Evolutionary conservation across 2,797 vertebrate genomes (phyloP).

Genomic region (Onychomys leucogaster): DNA sequence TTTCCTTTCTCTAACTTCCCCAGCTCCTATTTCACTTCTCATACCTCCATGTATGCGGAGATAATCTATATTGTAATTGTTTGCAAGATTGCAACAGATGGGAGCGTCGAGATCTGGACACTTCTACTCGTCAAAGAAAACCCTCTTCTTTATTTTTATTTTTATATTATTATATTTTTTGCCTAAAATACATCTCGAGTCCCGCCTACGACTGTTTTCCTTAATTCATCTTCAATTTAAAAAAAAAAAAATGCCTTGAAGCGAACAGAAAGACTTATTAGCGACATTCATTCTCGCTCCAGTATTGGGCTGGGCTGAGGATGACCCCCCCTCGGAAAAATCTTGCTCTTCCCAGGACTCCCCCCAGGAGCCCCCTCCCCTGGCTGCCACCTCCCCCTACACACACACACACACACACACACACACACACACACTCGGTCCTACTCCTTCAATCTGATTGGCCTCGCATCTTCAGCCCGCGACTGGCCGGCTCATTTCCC

Average conservation of each 20-base stretch:
- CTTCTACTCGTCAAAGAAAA: conserved; percentile 83
- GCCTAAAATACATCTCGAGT: conserved; percentile 75
- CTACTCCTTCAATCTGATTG: background rate
- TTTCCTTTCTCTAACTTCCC: conserved; percentile 71
- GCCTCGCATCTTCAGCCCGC: conserved; percentile 19
- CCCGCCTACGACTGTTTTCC: conserved; percentile 79
- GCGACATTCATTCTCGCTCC: background rate
- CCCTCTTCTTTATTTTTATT: background rate
- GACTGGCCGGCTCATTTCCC: conserved; percentile 79
- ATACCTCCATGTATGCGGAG: conserved; percentile 30
- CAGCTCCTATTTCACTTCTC: conserved; percentile 40
- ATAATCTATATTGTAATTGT: conserved; percentile 81
- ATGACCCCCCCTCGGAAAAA: background rate
- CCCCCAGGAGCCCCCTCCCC: background rate
- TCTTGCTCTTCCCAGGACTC: background rate
- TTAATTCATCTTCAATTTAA: conserved; percentile 75
- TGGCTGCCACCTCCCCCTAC: background rate
- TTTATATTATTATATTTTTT: conserved; percentile 64
- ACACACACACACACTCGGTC: background rate
- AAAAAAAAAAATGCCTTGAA: conserved; percentile 73
- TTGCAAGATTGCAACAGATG: conserved; percentile 88
- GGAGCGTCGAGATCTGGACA: conserved; percentile 82
- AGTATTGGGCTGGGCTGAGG: background rate
- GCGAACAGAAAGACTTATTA: conserved; percentile 57
- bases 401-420: background rate